phyloP scores from a whole-genome alignment of 92 coral and sea anemone genomes.

The Hydrozoanthus gracilis region DNA sequence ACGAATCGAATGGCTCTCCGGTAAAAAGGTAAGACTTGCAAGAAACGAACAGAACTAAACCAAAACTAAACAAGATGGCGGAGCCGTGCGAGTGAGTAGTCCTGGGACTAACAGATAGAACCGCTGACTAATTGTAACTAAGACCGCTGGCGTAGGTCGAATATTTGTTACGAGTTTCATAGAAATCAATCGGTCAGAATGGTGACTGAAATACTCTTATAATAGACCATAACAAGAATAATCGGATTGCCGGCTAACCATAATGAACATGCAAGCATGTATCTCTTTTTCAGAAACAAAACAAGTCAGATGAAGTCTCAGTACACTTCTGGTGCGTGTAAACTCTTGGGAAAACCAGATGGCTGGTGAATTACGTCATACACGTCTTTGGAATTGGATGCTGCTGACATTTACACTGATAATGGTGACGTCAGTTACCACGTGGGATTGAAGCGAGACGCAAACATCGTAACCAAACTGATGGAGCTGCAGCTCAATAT shows the following conservation, averaged over 20 bases:
- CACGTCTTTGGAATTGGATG: too few relatives aligned
- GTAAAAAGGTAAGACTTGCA: neutral
- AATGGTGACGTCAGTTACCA: too few relatives aligned
- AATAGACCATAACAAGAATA: neutral
- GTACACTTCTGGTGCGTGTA: conserved; percentile 52
- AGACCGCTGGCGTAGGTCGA: neutral
- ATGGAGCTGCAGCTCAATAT: too few relatives aligned
- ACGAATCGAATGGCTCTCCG: neutral
- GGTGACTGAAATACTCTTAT: too few relatives aligned
- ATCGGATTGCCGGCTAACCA: neutral
- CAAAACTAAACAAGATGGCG: neutral
- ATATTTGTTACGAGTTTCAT: too few relatives aligned
- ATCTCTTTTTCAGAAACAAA: conserved; percentile 28
- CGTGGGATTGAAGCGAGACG: too few relatives aligned
- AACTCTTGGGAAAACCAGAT: neutral
- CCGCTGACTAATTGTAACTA: neutral
- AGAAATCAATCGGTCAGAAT: too few relatives aligned
- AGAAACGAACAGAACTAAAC: conserved; percentile 1
- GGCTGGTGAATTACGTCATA: neutral
- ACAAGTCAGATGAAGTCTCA: conserved; percentile 63
- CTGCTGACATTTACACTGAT: too few relatives aligned
- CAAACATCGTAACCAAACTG: too few relatives aligned
- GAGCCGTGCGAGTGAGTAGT: neutral
- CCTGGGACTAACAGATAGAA: neutral
- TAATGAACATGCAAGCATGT: neutral